Percentiles rank a stretch among this genome's conserved stretches.
phyloP scores from a whole-genome alignment of 2,888 invertebrate species.

The Crematogaster levior region DNA sequence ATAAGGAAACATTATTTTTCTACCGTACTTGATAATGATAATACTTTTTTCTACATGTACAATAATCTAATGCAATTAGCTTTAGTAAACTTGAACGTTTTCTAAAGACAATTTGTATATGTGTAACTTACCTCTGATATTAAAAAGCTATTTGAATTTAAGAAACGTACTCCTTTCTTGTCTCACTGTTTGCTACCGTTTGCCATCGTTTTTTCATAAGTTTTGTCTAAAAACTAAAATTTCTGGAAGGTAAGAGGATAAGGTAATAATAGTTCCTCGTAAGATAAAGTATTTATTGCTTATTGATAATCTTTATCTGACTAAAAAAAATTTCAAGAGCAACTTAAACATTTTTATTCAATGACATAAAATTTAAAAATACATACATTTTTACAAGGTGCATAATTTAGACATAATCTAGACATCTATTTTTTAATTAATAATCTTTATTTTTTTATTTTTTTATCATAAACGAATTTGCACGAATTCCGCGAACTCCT shows the following conservation, averaged over 20 bases:
- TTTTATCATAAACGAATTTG: conserved; percentile 63
- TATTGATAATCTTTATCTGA: too few relatives aligned
- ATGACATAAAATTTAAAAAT: conserved; percentile 12
- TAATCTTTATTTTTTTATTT: conserved; percentile 35
- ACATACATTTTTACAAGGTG: not conserved
- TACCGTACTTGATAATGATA: conserved; percentile 52
- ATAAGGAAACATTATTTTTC: conserved; percentile 66
- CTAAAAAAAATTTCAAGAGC: not conserved
- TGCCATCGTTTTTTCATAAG: too few relatives aligned
- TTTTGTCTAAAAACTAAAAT: too few relatives aligned
- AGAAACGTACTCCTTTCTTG: too few relatives aligned
- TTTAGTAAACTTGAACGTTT: conserved; percentile 61
- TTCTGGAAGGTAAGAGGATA: too few relatives aligned
- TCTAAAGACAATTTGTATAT: conserved; percentile 58
- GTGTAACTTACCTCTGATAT: conserved; percentile 52
- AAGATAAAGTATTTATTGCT: too few relatives aligned
- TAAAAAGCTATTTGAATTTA: conserved; percentile 21
- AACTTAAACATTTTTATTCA: too few relatives aligned
- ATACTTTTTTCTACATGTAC: conserved; percentile 57
- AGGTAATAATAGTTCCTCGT: too few relatives aligned
- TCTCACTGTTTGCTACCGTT: too few relatives aligned
- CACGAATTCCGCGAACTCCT: conserved; percentile 79
- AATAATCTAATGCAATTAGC: conserved; percentile 56
- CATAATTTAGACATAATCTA: not conserved
- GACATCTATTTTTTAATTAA: not conserved